Percentiles rank a stretch among this genome's conserved stretches.
Evolutionary conservation across 1,140 invertebrate genomes (phyloP).

Genomic region (Ylistrum balloti): DNA sequence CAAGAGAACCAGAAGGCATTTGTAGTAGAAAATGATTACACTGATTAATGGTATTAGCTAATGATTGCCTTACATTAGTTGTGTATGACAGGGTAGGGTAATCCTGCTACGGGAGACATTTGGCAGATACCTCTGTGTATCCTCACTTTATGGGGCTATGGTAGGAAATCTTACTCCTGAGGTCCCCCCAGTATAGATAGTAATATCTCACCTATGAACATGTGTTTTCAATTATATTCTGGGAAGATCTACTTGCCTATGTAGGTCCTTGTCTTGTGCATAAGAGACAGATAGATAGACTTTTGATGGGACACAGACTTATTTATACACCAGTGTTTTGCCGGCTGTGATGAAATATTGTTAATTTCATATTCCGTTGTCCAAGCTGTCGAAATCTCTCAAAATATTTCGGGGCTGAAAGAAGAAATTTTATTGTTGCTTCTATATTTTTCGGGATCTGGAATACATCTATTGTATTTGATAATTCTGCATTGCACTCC

Average conservation of each 20-base stretch:
- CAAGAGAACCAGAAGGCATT: neutral
- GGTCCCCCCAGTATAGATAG: no score
- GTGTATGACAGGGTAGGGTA: neutral
- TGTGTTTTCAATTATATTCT: neutral
- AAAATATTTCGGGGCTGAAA: neutral
- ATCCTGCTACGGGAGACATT: neutral
- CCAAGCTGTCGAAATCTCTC: neutral
- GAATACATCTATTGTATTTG: slow-evolving; percentile 8
- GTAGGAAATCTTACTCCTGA: neutral
- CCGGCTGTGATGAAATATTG: neutral
- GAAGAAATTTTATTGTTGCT: neutral
- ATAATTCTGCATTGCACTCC: slow-evolving; percentile 15
- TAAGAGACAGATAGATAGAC: neutral
- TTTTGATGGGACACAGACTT: slow-evolving; percentile 3
- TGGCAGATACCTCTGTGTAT: neutral
- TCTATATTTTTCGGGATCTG: slow-evolving; percentile 21
- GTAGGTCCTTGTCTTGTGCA: neutral
- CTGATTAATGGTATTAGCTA: slow-evolving; percentile 28
- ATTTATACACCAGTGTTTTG: neutral
- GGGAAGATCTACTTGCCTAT: neutral
- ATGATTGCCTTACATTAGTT: neutral
- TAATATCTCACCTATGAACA: slow-evolving; percentile 6
- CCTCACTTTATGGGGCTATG: neutral
- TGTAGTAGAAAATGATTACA: neutral
- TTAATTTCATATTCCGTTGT: slow-evolving; percentile 19